phyloP scores from a whole-genome alignment of 2,888 invertebrate species.

The Microctonus brassicae region DNA sequence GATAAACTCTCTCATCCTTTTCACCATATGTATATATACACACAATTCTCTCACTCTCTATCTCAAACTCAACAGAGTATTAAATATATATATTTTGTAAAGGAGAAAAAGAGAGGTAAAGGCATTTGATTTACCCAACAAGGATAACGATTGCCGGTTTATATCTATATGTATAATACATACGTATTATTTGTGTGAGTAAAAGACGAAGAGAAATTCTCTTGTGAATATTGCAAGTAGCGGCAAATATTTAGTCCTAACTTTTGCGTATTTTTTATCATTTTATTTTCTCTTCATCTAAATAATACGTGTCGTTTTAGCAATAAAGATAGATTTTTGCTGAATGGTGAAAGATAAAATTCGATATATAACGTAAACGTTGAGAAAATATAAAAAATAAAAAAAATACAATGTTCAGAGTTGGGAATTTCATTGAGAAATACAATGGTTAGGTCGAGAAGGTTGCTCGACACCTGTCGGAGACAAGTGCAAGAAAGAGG shows the following conservation, averaged over 20 bases:
- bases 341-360: slow-evolving; percentile 23
- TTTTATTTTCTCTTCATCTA: too few relatives aligned
- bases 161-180: neutral
- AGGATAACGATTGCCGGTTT: slow-evolving; percentile 9
- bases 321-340: too few relatives aligned
- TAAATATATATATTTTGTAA: neutral
- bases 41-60: neutral
- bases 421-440: slow-evolving; percentile 58
- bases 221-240: slow-evolving; percentile 6
- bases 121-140: slow-evolving; percentile 17
- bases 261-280: too few relatives aligned
- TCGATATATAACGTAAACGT: neutral
- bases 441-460: slow-evolving; percentile 51
- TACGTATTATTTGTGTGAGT: neutral
- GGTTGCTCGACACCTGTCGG: slow-evolving; percentile 60
- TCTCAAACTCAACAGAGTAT: neutral
- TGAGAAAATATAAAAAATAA: slow-evolving; percentile 9
- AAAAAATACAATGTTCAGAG: neutral
- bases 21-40: neutral
- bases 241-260: slow-evolving; percentile 55
- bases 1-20: slow-evolving; percentile 31
- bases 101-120: neutral
- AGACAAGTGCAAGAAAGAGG: slow-evolving; percentile 41
- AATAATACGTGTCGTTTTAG: too few relatives aligned
- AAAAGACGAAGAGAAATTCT: slow-evolving; percentile 6